phyloP scores from a whole-genome alignment of 2,797 vertebrate species.

The Xiphorhynchus erythropygius region DNA sequence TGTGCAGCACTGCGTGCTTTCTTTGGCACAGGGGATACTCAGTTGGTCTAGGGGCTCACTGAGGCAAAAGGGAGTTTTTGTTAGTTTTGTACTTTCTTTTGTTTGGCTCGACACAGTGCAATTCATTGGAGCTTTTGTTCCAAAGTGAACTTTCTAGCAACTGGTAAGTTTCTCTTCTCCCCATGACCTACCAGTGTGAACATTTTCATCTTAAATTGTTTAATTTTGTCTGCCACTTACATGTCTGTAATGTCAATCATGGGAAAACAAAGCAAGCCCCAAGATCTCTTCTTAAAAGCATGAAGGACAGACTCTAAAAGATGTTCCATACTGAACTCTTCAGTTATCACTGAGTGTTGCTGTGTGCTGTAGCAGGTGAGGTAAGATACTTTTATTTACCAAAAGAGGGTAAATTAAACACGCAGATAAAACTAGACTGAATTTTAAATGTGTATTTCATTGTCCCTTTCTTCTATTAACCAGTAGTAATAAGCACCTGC shows the following conservation, averaged over 20 bases:
- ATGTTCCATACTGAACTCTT: neutral
- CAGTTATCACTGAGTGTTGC: neutral
- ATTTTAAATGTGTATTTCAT: neutral
- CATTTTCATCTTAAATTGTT: neutral
- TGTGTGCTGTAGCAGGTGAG: neutral
- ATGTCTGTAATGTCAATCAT: neutral
- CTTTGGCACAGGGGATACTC: neutral
- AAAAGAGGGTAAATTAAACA: neutral
- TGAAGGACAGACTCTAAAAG: neutral
- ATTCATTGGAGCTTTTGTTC: slow-evolving; percentile 30
- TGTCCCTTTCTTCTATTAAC: slow-evolving; percentile 56
- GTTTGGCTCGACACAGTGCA: neutral
- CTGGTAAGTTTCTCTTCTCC: neutral
- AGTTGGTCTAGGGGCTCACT: neutral
- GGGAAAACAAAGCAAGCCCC: neutral
- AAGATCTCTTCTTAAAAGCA: neutral
- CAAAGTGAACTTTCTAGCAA: neutral
- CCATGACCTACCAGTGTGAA: neutral
- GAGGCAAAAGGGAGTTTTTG: slow-evolving; percentile 34
- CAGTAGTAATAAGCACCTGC: slow-evolving; percentile 5
- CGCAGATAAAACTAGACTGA: neutral
- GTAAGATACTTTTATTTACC: neutral
- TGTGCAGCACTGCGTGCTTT: neutral
- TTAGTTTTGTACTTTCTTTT: slow-evolving; percentile 30
- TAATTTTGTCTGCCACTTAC: slow-evolving; percentile 3